Evolutionary conservation across 2,113 vertebrate genomes (phyloP), one percentile per base, ranked within the genome.

Genomic region (Cyphomyrus discorhynchus): DNA sequence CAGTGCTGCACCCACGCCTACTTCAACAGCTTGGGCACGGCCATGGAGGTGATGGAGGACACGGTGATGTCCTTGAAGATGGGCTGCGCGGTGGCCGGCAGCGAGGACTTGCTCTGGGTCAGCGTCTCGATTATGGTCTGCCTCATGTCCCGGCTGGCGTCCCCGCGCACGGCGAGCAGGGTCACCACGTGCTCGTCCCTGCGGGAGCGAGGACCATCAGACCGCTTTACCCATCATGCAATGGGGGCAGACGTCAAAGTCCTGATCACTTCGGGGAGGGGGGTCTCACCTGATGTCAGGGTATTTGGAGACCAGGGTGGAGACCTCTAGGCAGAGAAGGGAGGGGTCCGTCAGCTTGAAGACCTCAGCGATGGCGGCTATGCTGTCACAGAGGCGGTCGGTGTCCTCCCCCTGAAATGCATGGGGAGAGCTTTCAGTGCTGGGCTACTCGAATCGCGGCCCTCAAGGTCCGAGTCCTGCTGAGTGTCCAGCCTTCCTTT

Each of bases 291-390:
- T 98, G 96, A 99, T 98, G 88, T 99, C 98, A 6, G 98, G 98
- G 62, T 99, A 99, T 92, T 98, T 99, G 91, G 97, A 98, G 93
- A 99, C 98, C 93, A 99, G 96, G 0, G 97, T 99, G 56, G 98
- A 97, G 90, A 99, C 97, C 93, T 99, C 98, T 90, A 99, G 95
- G 91, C 97, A 99, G 39, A 99, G 97, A 74, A 99, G 95, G 0
- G 98, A 97, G n/a, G 98, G 98, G 92, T 99, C 98, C 0, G 98
- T 99, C 58, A 99, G 96, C 93, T 99, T 99, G 89, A 99, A 98
- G 35, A 99, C 98, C 88, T 99, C 98, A 1, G 98, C 98, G 2
- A 99, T 96, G 10, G 97, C 97, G 70, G 96, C 70, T 85, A 99
- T 99, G 45, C 97, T 97, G 5, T 96, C 97, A 90, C 98, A 99